phyloP scores from a whole-genome alignment of 2,113 vertebrate genomes.

The Thalassoma bifasciatum region DNA sequence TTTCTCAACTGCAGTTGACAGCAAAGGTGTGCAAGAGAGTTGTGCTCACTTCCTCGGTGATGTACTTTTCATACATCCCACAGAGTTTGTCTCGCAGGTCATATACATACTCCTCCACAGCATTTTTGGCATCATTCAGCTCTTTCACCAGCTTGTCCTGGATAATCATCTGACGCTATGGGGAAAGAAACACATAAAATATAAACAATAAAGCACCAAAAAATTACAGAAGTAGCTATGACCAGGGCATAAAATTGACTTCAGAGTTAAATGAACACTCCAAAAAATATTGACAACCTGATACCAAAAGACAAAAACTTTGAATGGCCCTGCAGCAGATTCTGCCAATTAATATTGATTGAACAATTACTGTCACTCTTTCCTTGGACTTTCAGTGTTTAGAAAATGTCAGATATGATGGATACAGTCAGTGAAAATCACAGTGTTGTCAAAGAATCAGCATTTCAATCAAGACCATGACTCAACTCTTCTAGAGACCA shows the following conservation, averaged over 20 bases:
- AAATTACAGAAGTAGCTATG: neutral
- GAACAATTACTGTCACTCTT: neutral
- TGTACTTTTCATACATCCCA: conserved; percentile 89
- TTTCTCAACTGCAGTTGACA: neutral
- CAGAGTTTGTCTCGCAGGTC: conserved; percentile 93
- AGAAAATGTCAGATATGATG: neutral
- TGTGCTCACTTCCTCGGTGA: conserved; percentile 88
- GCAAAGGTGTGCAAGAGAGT: neutral
- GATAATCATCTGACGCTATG: conserved; percentile 93
- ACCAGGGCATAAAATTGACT: too few species aligned
- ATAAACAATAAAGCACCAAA: neutral
- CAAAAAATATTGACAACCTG: neutral
- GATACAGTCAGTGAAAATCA: neutral
- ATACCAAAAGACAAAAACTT: too few species aligned
- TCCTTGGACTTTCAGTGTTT: neutral
- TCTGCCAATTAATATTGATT: neutral
- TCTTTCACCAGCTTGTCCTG: conserved; percentile 97
- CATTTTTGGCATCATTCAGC: conserved; percentile 94
- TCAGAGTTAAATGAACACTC: too few species aligned
- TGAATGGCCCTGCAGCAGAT: too few species aligned
- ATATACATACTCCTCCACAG: conserved; percentile 96
- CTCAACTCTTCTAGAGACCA: conserved; percentile 30
- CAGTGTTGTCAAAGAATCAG: neutral
- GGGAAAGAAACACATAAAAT: neutral
- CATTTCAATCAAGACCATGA: conserved; percentile 30